Evolutionary conservation across 2,888 invertebrate species (phyloP).

Genomic region (Ramazzottius varieornatus): DNA sequence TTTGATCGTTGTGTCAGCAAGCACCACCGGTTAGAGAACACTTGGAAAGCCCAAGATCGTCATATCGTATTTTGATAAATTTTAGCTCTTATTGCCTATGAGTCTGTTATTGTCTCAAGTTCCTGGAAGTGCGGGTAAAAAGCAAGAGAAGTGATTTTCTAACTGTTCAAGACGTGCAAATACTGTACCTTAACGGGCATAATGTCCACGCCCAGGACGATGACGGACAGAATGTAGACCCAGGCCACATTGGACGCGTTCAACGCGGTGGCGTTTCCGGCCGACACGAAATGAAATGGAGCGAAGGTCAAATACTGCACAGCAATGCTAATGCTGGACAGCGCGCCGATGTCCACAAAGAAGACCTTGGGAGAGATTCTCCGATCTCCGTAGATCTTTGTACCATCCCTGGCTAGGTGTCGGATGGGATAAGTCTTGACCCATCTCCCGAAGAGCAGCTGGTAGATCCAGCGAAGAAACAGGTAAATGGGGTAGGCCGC

Average conservation of each 20-base stretch:
- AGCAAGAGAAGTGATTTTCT: no score
- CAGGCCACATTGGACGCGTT: constrained; percentile 3
- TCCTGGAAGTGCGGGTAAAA: no score
- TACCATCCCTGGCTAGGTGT: background rate
- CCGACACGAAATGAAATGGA: background rate
- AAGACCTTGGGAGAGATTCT: background rate
- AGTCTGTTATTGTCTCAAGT: no score
- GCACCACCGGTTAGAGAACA: no score
- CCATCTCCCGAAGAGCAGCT: background rate
- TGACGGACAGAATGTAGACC: background rate
- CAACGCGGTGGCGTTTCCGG: background rate
- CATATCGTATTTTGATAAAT: no score
- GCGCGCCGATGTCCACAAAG: background rate
- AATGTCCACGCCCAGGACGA: background rate
- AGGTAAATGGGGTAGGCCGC: background rate
- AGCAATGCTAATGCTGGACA: background rate
- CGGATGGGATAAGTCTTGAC: background rate
- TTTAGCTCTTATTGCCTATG: no score
- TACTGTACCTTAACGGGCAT: background rate
- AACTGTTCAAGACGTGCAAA: no score
- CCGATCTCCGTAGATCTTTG: background rate
- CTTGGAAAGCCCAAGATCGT: no score
- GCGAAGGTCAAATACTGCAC: constrained; percentile 1
- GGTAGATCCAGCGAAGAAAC: background rate
- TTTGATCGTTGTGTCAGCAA: no score